phyloP scores from a whole-genome alignment of 2,113 vertebrate species.

The Thomomys bottae region DNA sequence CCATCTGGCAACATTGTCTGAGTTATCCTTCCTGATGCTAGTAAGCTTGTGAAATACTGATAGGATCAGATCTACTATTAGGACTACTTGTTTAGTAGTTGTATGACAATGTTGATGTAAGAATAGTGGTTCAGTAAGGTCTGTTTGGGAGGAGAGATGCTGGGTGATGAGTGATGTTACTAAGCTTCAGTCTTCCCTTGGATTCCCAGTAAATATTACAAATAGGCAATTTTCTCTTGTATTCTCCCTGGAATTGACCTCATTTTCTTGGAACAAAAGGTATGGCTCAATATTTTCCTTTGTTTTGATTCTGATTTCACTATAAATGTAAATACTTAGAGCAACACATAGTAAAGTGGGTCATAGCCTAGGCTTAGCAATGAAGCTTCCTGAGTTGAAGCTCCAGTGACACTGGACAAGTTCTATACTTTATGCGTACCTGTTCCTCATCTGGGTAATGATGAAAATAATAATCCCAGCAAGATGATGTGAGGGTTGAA shows the following conservation, averaged over 20 bases:
- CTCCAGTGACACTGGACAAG: neutral
- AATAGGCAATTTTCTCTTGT: neutral
- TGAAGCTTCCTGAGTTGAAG: neutral
- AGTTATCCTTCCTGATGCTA: too few relatives aligned
- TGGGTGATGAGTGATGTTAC: too few relatives aligned
- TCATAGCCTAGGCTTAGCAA: neutral
- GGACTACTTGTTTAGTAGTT: too few relatives aligned
- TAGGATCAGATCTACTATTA: too few relatives aligned
- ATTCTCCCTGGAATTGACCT: neutral
- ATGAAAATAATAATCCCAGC: neutral
- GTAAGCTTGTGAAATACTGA: too few relatives aligned
- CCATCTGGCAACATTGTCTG: too few relatives aligned
- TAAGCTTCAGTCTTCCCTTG: too few relatives aligned
- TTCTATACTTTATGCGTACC: neutral
- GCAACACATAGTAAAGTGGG: neutral
- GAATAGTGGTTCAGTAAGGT: too few relatives aligned
- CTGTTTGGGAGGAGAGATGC: too few relatives aligned
- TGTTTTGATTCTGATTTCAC: neutral
- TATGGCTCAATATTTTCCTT: neutral
- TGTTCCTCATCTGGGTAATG: neutral
- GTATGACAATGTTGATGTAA: too few relatives aligned
- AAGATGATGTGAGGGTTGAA: conserved; percentile 1
- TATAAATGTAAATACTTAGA: neutral
- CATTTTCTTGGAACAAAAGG: conserved; percentile 25
- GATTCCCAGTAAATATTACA: neutral